These are phyloP conservation scores for human DNA, from an alignment of 2,113 vertebrate genomes.

Conservation along the genomic window GRCh38 chr1:245291501-245292000, in stretches of 20 bases:
- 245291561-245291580: too few relatives aligned
- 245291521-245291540: neutral
- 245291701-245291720: neutral
- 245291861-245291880: accelerated
- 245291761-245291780: neutral
- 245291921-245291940: neutral
- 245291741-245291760: neutral
- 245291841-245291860: accelerated
- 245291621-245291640: neutral
- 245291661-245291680: neutral
- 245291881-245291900: too few relatives aligned
- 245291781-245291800: neutral
- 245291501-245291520: neutral
- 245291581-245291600: accelerated
- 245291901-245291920: neutral
- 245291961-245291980: neutral
- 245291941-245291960: neutral
- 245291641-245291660: neutral
- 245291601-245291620: neutral
- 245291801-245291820: neutral
- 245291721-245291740: neutral
- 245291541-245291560: accelerated
- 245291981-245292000: too few relatives aligned
- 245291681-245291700: too few relatives aligned
- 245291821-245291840: accelerated